Conservation (phyloP, 1,140 invertebrate species). For the Cyclina sinensis region DNA sequence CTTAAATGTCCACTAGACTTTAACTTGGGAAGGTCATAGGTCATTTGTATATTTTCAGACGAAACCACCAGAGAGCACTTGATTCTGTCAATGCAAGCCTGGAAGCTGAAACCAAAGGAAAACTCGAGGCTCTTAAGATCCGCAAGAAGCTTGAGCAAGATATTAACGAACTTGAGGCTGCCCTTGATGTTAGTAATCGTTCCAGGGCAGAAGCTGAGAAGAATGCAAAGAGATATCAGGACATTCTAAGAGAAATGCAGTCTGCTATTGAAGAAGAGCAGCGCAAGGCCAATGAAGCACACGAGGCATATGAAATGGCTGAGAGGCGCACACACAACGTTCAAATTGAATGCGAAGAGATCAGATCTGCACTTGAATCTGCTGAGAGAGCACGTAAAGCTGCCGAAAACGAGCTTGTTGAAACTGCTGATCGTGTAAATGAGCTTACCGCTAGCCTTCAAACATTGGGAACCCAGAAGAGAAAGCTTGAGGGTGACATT, state of each 20-base stretch:
- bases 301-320: constrained; percentile 97
- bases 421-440: constrained; percentile 98
- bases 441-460: constrained; percentile 97
- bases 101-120: constrained; percentile 99
- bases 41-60: constrained; percentile 89
- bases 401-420: constrained; percentile 97
- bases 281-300: constrained; percentile 97
- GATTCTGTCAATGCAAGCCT: constrained; percentile 99
- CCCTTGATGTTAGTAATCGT: constrained; percentile 91
- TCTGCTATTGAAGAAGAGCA: constrained; percentile 99
- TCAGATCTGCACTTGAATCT: constrained; percentile 97
- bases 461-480: constrained; percentile 97
- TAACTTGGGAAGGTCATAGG: too few species aligned
- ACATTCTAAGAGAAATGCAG: constrained; percentile 93
- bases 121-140: constrained; percentile 99
- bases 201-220: constrained; percentile 99
- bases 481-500: constrained; percentile 99
- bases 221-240: constrained; percentile 99
- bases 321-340: constrained; percentile 98
- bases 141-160: constrained; percentile 99
- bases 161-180: constrained; percentile 99
- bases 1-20: too few species aligned
- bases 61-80: constrained; percentile 99
- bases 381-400: constrained; percentile 98
- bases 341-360: constrained; percentile 98